Conservation (phyloP, 2,888 invertebrate genomes). For the Lithophane leautieri region DNA sequence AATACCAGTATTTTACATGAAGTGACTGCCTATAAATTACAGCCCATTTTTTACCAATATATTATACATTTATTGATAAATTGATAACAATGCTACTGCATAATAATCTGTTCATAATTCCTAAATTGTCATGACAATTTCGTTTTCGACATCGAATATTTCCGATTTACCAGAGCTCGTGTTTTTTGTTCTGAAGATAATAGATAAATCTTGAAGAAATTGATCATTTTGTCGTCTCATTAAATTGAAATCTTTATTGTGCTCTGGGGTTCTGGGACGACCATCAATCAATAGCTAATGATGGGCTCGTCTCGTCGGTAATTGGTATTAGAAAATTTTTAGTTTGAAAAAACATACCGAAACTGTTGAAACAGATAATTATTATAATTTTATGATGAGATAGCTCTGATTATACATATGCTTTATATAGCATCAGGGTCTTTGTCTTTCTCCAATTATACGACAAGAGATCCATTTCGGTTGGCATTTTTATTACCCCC, state of each 20-base stretch:
- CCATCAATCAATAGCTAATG: slow-evolving; percentile 27
- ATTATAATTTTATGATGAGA: not conserved
- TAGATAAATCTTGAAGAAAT: slow-evolving; percentile 1
- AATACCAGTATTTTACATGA: not conserved
- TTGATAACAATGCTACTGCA: not conserved
- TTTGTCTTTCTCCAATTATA: not conserved
- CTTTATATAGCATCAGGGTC: too few species aligned
- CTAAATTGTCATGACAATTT: not conserved
- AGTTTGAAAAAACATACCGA: not conserved
- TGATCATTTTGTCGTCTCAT: slow-evolving; percentile 17
- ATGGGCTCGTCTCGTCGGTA: not conserved
- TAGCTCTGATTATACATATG: not conserved
- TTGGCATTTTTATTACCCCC: too few species aligned
- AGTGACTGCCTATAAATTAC: not conserved
- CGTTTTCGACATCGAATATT: not conserved
- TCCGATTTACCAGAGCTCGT: not conserved
- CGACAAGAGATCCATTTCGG: too few species aligned
- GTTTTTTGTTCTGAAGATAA: not conserved
- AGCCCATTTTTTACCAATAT: not conserved
- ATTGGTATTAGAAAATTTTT: slow-evolving; percentile 8
- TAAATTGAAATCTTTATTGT: slow-evolving; percentile 14
- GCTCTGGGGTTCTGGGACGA: not conserved
- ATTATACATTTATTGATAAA: not conserved
- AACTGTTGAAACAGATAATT: not conserved
- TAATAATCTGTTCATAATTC: not conserved